Base-by-base conservation (phyloP, 2,888 invertebrate species). In the Drosophila kuntzei region DNA sequence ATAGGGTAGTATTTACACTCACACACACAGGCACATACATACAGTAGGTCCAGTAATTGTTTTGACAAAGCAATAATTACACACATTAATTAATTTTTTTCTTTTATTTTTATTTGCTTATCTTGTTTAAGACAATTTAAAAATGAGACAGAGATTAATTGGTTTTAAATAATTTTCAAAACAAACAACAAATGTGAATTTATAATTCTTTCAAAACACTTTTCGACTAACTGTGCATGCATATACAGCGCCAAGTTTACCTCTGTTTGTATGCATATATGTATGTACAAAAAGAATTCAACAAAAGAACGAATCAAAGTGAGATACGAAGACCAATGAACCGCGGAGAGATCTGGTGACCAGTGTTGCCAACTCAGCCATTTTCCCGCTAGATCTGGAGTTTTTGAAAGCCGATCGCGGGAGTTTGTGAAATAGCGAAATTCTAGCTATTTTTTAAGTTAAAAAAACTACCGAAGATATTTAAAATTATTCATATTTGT, bases 261-360 rank as follows among this genome's bases (percentile, higher is more conserved):
- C 37, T 37, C 1, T 7, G 7, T 5, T 4, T 6, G 6, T 7
- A 27, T 27, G 6, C 27, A 27, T 27, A 27, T 16, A 16, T 16
- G 14, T 8, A n/a, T n/a, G n/a, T 14, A 43, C 12, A 20, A 14
- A 22, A 16, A 27, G n/a, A 27, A 37, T n/a, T 9, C 16, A 25
- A 55, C 14, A 43, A 53, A 27, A 37, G 34, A 43, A 27, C 27
- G 49, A 53, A 55, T 37, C 7, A 36, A 25, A 47, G 1, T 50
- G 9, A 53, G 22, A 49, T 37, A 51, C 43, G 36, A 53, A 47
- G 58, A 76, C 50, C 50, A 68, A 79, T 74, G 69, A 79, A 79
- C 62, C 46, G 36, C 14, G 18, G 12, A 22, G 20, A 34, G n/a
- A n/a, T n/a, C n/a, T n/a, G n/a, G n/a, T n/a, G n/a, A n/a, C n/a